Conservation (phyloP, 2,888 invertebrate species). For the Cephalotes varians region DNA sequence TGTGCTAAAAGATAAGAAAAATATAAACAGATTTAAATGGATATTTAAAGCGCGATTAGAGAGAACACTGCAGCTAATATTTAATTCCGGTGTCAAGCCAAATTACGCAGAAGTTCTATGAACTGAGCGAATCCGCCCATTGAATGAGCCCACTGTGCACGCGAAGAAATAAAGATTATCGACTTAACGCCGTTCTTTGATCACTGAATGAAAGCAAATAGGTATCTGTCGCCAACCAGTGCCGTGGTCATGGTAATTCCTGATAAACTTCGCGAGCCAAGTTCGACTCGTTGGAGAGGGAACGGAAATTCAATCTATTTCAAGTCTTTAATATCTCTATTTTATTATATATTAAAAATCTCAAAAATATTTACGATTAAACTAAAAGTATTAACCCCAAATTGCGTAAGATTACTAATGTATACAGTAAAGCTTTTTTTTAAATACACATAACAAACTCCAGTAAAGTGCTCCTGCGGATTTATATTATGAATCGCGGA, state of each 20-base stretch:
- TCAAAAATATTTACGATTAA: not conserved
- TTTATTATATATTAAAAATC: not conserved
- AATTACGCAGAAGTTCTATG: conserved; percentile 57
- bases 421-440: not conserved
- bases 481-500: conserved; percentile 11
- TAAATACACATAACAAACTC: not conserved
- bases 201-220: conserved; percentile 72
- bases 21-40: not conserved
- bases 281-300: not conserved
- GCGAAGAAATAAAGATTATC: conserved; percentile 71
- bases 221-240: conserved; percentile 64
- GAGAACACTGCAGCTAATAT: conserved; percentile 26
- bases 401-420: not conserved
- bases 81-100: conserved; percentile 54
- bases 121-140: conserved; percentile 20
- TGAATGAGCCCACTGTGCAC: conserved; percentile 70
- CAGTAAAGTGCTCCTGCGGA: not conserved
- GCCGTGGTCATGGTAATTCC: conserved; percentile 62
- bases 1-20: not conserved
- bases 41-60: conserved; percentile 14
- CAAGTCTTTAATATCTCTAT: no score
- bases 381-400: not conserved
- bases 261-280: conserved; percentile 56
- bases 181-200: conserved; percentile 71
- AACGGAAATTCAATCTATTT: not conserved